These are phyloP conservation scores for Neodiprion virginianus DNA, from an alignment of 1,140 invertebrate genomes.

Conservation along the genomic window DNA sequence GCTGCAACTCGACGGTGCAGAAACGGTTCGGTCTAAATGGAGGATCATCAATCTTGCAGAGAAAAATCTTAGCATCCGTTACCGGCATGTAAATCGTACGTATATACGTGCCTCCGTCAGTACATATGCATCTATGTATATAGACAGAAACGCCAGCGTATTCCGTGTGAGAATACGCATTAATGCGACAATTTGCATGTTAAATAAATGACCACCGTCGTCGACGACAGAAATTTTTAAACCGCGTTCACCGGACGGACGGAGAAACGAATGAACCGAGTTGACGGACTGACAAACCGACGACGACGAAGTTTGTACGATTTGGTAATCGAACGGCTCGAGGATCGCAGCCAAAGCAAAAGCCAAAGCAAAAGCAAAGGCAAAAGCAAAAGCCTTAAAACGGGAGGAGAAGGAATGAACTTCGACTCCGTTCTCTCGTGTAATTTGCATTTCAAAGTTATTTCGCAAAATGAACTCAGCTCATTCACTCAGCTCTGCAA, in stretches of 20 bases:
- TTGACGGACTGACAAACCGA: too few species aligned
- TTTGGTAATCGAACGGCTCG: not conserved
- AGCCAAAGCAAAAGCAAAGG: slow-evolving; percentile 10
- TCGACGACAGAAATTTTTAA: slow-evolving; percentile 24
- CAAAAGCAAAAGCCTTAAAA: slow-evolving; percentile 4
- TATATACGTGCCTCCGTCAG: too few species aligned
- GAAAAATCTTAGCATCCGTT: too few species aligned
- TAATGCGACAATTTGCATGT: slow-evolving; percentile 38
- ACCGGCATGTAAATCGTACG: too few species aligned
- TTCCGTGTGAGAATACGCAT: slow-evolving; percentile 23
- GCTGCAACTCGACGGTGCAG: too few species aligned
- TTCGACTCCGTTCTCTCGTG: not conserved
- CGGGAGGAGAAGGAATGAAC: not conserved
- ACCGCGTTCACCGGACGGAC: too few species aligned
- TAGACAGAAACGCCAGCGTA: too few species aligned
- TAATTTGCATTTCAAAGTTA: slow-evolving; percentile 32
- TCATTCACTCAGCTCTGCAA: too few species aligned
- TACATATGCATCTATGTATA: too few species aligned
- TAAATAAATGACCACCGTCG: slow-evolving; percentile 22
- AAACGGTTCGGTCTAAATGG: too few species aligned
- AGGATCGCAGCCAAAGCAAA: not conserved
- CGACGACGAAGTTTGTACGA: not conserved
- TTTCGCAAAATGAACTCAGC: slow-evolving; percentile 29
- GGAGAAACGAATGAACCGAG: too few species aligned
- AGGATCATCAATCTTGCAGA: too few species aligned